Percentiles rank a stretch among this genome's conserved stretches.
These are phyloP conservation scores for Marasmarcha lunaedactyla DNA, from an alignment of 2,888 invertebrate genomes.

Conservation along the genomic window DNA sequence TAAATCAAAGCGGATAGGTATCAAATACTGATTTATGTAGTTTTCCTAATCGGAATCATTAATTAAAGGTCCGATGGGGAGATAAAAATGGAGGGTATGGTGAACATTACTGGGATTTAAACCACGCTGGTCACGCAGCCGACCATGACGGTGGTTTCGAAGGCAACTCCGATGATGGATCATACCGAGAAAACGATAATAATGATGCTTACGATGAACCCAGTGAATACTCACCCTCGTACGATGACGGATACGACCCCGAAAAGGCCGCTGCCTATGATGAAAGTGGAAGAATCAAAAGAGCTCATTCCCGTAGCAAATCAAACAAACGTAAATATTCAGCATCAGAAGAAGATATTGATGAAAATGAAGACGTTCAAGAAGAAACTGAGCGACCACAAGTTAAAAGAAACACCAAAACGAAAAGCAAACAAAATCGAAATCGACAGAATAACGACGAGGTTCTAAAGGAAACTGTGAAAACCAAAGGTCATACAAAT, in stretches of 20 bases:
- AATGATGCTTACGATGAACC: constrained; percentile 23
- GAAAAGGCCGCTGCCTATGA: constrained; percentile 37
- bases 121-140: constrained; percentile 71
- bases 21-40: no score
- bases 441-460: constrained; percentile 11
- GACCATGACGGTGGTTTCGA: constrained; percentile 39
- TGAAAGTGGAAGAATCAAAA: constrained; percentile 37
- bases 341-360: constrained; percentile 16
- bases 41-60: no score
- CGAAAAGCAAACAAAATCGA: constrained; percentile 23
- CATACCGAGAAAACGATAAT: constrained; percentile 31
- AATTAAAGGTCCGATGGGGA: constrained; percentile 83
- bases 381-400: constrained; percentile 4
- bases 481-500: constrained; percentile 16
- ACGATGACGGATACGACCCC: constrained; percentile 39
- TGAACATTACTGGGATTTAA: constrained; percentile 92
- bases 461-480: constrained; percentile 5
- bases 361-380: constrained; percentile 4
- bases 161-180: constrained; percentile 34
- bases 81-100: constrained; percentile 89
- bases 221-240: constrained; percentile 20
- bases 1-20: no score
- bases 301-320: constrained; percentile 36
- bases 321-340: constrained; percentile 23
- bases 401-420: constrained; percentile 24